Evolutionary conservation across 2,797 vertebrate species (phyloP).

Genomic region (Thamnophis elegans): DNA sequence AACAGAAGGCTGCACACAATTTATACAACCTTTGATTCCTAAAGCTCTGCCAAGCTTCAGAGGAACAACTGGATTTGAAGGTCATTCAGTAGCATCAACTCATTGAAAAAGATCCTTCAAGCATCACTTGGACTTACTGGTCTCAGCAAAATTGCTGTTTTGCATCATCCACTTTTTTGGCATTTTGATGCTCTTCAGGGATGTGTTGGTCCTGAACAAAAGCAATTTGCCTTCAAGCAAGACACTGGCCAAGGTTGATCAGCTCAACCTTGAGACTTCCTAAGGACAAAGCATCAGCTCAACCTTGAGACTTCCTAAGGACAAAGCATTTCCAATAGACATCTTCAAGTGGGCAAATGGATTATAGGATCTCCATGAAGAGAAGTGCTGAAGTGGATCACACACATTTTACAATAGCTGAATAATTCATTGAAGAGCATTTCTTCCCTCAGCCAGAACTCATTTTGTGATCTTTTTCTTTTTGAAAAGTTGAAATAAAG

Average conservation of each 20-base stretch:
- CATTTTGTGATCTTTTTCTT: not conserved
- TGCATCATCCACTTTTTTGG: not conserved
- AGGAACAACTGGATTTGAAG: not conserved
- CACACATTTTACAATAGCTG: not conserved
- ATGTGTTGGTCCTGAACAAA: not conserved
- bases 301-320: not conserved
- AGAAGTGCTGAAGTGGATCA: not conserved
- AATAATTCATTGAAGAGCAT: not conserved
- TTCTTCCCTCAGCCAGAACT: not conserved
- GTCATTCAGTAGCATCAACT: not conserved
- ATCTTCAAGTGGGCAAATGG: not conserved
- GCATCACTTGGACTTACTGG: not conserved
- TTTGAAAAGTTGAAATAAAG: not conserved
- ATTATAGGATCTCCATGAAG: not conserved
- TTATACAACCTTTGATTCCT: not conserved
- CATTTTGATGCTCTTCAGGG: not conserved
- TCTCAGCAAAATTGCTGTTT: not conserved
- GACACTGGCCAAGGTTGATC: not conserved
- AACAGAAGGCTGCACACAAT: not conserved
- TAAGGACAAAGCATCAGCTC: not conserved
- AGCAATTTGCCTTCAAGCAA: not conserved
- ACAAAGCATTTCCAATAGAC: not conserved
- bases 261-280: not conserved
- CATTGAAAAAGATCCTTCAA: not conserved
- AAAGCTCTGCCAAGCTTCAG: not conserved